These are phyloP conservation scores for Thalassaphorura encarpata DNA, from an alignment of 1,140 invertebrate species.

Conservation along the genomic window DNA sequence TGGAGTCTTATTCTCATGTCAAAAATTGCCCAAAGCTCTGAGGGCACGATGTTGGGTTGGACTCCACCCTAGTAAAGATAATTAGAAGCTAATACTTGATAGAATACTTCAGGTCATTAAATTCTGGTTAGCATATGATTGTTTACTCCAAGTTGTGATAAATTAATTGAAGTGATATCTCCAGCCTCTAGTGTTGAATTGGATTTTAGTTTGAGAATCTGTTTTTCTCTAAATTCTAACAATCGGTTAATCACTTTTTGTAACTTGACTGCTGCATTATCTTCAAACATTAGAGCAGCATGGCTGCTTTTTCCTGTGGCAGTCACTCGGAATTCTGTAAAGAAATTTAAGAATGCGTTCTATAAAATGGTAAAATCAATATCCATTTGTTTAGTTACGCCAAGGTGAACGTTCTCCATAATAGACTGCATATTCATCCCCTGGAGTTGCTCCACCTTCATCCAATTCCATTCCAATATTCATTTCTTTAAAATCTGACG, in stretches of 20 bases:
- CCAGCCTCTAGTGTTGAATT: conserved; percentile 57
- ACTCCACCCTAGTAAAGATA: too few relatives aligned
- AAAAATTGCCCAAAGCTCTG: too few relatives aligned
- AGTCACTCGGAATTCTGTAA: conserved; percentile 36
- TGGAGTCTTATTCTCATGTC: too few relatives aligned
- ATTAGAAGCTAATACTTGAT: too few relatives aligned
- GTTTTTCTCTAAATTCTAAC: conserved; percentile 54
- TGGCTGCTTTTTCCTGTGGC: conserved; percentile 47
- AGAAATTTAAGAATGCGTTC: background rate
- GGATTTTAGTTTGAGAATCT: conserved; percentile 52
- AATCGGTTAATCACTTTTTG: conserved; percentile 61
- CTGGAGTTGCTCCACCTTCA: conserved; percentile 45
- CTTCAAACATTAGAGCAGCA: conserved; percentile 55
- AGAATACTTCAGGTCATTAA: too few relatives aligned
- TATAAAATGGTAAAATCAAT: background rate
- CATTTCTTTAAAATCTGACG: conserved; percentile 42
- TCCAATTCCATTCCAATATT: conserved; percentile 50
- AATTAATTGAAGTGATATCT: conserved; percentile 77
- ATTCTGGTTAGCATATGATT: background rate
- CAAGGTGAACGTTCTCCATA: conserved; percentile 45
- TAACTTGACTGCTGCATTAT: conserved; percentile 76
- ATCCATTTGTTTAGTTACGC: conserved; percentile 27
- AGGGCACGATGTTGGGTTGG: too few relatives aligned
- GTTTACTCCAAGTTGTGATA: conserved; percentile 64
- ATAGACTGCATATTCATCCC: conserved; percentile 43